Conservation (phyloP, 2,888 invertebrate genomes). For the Tenthredo notha region DNA sequence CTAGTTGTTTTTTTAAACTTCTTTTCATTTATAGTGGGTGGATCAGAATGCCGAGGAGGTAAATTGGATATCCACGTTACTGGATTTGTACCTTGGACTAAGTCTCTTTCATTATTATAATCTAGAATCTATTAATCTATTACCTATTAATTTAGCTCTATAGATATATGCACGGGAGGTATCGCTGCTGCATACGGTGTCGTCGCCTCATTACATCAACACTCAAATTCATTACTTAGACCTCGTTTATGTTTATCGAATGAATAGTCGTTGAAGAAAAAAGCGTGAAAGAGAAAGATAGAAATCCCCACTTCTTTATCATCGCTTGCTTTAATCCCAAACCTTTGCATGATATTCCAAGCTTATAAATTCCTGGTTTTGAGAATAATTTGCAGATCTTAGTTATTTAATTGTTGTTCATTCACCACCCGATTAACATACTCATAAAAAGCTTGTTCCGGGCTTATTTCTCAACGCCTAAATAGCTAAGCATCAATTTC, state of each 20-base stretch:
- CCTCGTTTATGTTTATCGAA: background rate
- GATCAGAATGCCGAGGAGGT: conserved; percentile 85
- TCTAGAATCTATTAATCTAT: conserved; percentile 11
- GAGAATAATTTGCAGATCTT: background rate
- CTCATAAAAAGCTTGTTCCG: background rate
- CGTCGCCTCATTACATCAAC: conserved; percentile 37
- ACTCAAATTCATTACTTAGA: background rate
- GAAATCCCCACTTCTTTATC: background rate
- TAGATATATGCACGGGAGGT: conserved; percentile 22
- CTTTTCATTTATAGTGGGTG: conserved; percentile 82
- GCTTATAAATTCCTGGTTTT: background rate
- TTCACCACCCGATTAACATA: background rate
- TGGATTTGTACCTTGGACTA: conserved; percentile 62
- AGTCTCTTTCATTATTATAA: conserved; percentile 57
- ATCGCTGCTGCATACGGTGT: conserved; percentile 42
- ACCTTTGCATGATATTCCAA: background rate
- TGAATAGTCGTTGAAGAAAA: background rate
- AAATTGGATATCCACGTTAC: conserved; percentile 72
- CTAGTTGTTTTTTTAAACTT: conserved; percentile 60
- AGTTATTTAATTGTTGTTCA: background rate
- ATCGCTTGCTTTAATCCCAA: background rate
- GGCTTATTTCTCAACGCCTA: too few relatives aligned
- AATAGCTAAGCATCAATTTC: conserved; percentile 11
- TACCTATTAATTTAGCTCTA: background rate
- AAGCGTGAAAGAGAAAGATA: background rate